phyloP scores from a whole-genome alignment of 2,113 vertebrate species.

The Acanthisitta chloris region DNA sequence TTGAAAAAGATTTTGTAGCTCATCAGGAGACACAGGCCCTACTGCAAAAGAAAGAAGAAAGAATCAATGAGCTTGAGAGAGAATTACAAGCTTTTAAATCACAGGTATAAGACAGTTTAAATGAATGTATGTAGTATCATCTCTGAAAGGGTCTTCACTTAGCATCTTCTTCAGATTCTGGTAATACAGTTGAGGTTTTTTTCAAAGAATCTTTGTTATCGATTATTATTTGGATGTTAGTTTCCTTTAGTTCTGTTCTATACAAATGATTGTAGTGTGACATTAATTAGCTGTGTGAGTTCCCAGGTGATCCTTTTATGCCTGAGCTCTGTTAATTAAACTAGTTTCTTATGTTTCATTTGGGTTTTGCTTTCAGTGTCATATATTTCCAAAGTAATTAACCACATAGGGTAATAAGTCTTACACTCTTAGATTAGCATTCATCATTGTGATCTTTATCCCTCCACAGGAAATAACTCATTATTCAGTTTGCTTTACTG shows the following conservation, averaged over 20 bases:
- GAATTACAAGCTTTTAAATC: constrained; percentile 87
- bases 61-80: constrained; percentile 85
- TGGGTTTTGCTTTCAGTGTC: constrained; percentile 59
- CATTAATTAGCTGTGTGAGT: constrained; percentile 43
- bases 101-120: constrained; percentile 79
- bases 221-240: not conserved
- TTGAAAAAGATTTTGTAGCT: constrained; percentile 90
- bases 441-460: constrained; percentile 74
- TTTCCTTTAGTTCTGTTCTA: constrained; percentile 31
- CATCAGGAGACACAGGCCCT: constrained; percentile 90
- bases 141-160: not conserved
- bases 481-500: constrained; percentile 72
- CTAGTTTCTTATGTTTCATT: constrained; percentile 56
- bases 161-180: not conserved
- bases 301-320: constrained; percentile 25
- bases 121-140: not conserved
- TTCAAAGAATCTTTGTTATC: not conserved
- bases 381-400: constrained; percentile 73
- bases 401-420: constrained; percentile 65
- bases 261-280: not conserved
- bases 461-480: constrained; percentile 70
- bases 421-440: constrained; percentile 66
- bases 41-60: constrained; percentile 86
- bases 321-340: constrained; percentile 57
- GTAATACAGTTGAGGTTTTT: not conserved